Percentiles rank a stretch among this genome's conserved stretches.
Evolutionary conservation across 2,888 invertebrate species (phyloP).

Genomic region (Phrixothrix hirtus): DNA sequence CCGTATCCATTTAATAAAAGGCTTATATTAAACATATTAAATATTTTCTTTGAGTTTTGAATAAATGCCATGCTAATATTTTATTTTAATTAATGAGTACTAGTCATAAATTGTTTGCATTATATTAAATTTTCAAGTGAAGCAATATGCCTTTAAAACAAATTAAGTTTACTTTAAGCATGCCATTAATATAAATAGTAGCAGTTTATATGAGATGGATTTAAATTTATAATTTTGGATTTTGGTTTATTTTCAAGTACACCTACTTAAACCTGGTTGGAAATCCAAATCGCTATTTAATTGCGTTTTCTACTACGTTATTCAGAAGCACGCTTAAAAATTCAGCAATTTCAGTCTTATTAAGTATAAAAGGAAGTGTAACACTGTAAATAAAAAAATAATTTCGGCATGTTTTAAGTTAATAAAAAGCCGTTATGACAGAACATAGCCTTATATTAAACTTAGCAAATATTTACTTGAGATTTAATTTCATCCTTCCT

Average conservation of each 20-base stretch:
- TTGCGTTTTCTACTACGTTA: background rate
- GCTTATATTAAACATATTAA: too few relatives aligned
- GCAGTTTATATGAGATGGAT: background rate
- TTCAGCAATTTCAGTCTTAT: background rate
- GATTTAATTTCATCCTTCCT: constrained; percentile 38
- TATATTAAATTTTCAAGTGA: too few relatives aligned
- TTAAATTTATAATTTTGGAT: background rate
- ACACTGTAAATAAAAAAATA: constrained; percentile 11
- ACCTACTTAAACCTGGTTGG: background rate
- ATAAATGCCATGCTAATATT: too few relatives aligned
- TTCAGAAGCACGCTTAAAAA: background rate
- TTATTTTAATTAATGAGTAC: too few relatives aligned
- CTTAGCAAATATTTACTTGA: constrained; percentile 42
- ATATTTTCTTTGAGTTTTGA: too few relatives aligned
- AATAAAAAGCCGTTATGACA: constrained; percentile 17
- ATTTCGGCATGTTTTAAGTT: constrained; percentile 17
- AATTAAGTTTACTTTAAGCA: too few relatives aligned
- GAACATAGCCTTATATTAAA: constrained; percentile 27
- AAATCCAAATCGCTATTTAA: background rate
- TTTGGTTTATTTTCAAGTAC: background rate
- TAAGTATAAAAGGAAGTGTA: constrained; percentile 3
- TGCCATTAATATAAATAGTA: too few relatives aligned
- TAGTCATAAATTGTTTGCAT: too few relatives aligned
- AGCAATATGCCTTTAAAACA: too few relatives aligned
- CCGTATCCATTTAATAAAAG: too few relatives aligned